Base-by-base conservation (phyloP, 2,113 vertebrate genomes). In the Craseonycteris thonglongyai region DNA sequence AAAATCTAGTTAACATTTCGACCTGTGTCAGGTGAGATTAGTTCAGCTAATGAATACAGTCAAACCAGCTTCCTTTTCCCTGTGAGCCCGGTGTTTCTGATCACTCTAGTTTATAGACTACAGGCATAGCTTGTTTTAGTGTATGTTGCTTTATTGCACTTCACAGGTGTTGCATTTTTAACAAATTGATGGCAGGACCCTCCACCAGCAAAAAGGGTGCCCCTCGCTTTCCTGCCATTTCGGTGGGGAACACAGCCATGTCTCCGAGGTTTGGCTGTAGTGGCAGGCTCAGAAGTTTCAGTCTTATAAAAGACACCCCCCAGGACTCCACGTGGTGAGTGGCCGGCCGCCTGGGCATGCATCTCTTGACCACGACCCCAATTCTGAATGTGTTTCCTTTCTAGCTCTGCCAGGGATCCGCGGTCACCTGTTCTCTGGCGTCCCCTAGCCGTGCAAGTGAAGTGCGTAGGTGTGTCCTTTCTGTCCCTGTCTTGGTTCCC, bases 371-470 rank as follows among this genome's bases (percentile, higher is more conserved):
- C 30, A 3, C 3, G 0, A 51, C 24, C 45, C 28, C 33, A 5
- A 0, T 24, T 24, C n/a, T 33, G 65, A 28, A 14, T 65, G 24
- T 3, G 30, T 38, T 35, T 3, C 22, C 56, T 59, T 28, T 89
- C 16, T 6, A 15, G 30, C 10, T 78, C 74, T 33, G 65, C 68
- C 42, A 10, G 30, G 33, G 26, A 3, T 0, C 2, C 14, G 22
- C 35, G 0, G 19, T 24, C 42, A 24, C 65, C 66, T 2, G 7
- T 2, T 49, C 22, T 24, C 22, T 15, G 87, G 28, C 5, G 0
- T 22, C 69, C 30, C 40, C 38, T 51, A 51, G 63, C 40, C 1
- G 0, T 14, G 7, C 28, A 63, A 15, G 71, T 0, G 12, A 51
- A 9, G 21, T 1, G 5, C 65, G 3, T 49, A 24, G 30, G 2